A percentile compares a stretch with the other conserved stretches of the same genome.
These are phyloP conservation scores for Triplophysa dalaica DNA, from an alignment of 2,113 vertebrate genomes.

Conservation along the genomic window DNA sequence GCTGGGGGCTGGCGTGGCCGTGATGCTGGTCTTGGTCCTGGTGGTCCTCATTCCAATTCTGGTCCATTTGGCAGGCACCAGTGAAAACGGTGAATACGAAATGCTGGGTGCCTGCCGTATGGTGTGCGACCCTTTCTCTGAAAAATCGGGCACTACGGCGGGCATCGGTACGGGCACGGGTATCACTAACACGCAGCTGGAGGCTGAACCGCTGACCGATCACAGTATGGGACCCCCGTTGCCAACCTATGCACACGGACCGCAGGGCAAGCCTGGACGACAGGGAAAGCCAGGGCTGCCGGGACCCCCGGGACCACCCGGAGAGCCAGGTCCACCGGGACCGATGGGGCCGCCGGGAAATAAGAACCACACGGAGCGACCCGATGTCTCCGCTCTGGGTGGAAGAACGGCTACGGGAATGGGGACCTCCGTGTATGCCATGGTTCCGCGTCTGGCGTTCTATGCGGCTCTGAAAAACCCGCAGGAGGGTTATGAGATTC, in stretches of 20 bases:
- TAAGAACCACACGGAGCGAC: slow-evolving; percentile 77
- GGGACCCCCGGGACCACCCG: slow-evolving; percentile 86
- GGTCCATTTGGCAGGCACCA: slow-evolving; percentile 86
- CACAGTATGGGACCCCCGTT: slow-evolving; percentile 70
- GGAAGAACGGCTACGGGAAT: slow-evolving; percentile 77
- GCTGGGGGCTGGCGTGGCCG: slow-evolving; percentile 87
- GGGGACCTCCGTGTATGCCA: slow-evolving; percentile 88
- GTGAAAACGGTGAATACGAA: slow-evolving; percentile 78
- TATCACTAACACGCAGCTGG: slow-evolving; percentile 67
- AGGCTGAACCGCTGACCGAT: slow-evolving; percentile 73
- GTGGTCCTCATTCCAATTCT: slow-evolving; percentile 96
- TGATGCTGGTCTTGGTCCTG: slow-evolving; percentile 90
- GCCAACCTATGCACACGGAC: slow-evolving; percentile 68
- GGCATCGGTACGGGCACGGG: slow-evolving; percentile 65
- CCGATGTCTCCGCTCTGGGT: slow-evolving; percentile 78
- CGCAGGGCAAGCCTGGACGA: slow-evolving; percentile 84
- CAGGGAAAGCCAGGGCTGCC: slow-evolving; percentile 87
- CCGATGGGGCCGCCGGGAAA: slow-evolving; percentile 83
- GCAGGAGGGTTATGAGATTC: slow-evolving; percentile 95
- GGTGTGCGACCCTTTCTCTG: slow-evolving; percentile 91
- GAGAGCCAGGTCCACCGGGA: slow-evolving; percentile 85
- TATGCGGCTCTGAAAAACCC: slow-evolving; percentile 95
- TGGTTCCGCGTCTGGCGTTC: slow-evolving; percentile 88
- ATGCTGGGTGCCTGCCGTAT: slow-evolving; percentile 96
- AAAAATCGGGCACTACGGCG: slow-evolving; percentile 51